Conservation (phyloP, 2,113 vertebrate species). For the Amia ocellicauda region DNA sequence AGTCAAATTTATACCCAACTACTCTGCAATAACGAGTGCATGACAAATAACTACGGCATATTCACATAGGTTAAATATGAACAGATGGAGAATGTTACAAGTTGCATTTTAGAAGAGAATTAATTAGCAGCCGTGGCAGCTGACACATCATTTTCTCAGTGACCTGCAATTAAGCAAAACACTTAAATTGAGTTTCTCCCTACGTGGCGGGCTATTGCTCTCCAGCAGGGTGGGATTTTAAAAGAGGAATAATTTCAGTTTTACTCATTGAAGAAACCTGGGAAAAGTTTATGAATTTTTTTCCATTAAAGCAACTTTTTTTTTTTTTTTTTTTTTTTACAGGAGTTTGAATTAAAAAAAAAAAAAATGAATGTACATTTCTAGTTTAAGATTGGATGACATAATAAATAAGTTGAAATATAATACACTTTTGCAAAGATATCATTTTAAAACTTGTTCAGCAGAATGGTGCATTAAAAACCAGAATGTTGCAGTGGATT, state of each 20-base stretch:
- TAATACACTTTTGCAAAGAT: no score
- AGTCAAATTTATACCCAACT: slow-evolving; percentile 34
- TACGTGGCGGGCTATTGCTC: slow-evolving; percentile 26
- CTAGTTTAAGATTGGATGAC: no score
- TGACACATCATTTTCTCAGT: slow-evolving; percentile 52
- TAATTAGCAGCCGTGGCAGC: slow-evolving; percentile 56
- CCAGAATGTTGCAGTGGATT: slow-evolving; percentile 45
- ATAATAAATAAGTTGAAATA: no score
- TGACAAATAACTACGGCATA: slow-evolving; percentile 29
- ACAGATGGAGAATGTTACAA: slow-evolving; percentile 49
- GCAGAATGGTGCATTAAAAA: not conserved
- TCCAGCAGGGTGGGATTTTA: slow-evolving; percentile 19
- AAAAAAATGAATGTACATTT: no score
- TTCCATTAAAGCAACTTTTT: no score
- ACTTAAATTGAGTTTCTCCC: slow-evolving; percentile 43
- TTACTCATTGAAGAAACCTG: slow-evolving; percentile 32
- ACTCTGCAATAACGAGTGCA: slow-evolving; percentile 38
- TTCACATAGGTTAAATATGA: slow-evolving; percentile 45
- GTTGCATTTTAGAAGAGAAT: slow-evolving; percentile 45
- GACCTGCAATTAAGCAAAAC: slow-evolving; percentile 61
- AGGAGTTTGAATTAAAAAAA: no score
- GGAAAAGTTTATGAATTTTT: not conserved
- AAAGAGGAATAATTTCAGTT: slow-evolving; percentile 35
- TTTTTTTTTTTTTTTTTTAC: no score
- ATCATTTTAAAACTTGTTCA: no score